Evolutionary conservation across 1,140 invertebrate genomes (phyloP), one percentile per base, ranked within the genome.

Genomic region (Sitophilus oryzae): DNA sequence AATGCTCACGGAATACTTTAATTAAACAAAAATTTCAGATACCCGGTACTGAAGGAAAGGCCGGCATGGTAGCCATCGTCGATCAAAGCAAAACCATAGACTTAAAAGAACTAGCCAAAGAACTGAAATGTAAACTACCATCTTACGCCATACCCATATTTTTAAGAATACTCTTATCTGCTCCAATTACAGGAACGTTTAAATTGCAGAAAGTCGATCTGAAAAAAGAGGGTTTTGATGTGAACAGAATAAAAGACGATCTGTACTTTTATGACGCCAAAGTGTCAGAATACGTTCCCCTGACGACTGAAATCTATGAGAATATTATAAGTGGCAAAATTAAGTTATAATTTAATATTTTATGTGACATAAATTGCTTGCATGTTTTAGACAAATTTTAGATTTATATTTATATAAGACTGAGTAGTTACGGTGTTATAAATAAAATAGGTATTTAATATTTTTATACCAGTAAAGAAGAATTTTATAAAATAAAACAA

Each of bases 31-130:
- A n/a, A 30, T 69, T 70, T 11, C 66, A 89, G 86, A 77, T 89
- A 58, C 82, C 84, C 57, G 82, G 88, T 55, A 75, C 81, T 22
- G 96, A 99, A 78, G 96, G 96, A 5, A 84, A 83, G 71, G 93
- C 93, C 42, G 96, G 96, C 16, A 98, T 98, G 96, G 92, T 84
- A 10, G 89, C 93, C 11, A 91, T 98, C 61, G 83, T 89, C 2
- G 91, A 93, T 69, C 78, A 81, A 2, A 72, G 83, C 1, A 74
- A 77, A 15, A 79, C 77, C 49, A 57, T 93, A 2, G 82, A 93
- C 69, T 65, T 90, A 19, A 66, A 76, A 9, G 65, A 76, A 14
- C 74, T 92, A n/a, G 76, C 76, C 0, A 71, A 76, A 52, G 80
- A 79, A 15, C 71, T 93, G 11, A 79, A 81, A 48, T 77, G 82